Evolutionary conservation across 2,797 vertebrate genomes (phyloP), one percentile per base, ranked within the genome.

Genomic region (Pelochelys cantorii): DNA sequence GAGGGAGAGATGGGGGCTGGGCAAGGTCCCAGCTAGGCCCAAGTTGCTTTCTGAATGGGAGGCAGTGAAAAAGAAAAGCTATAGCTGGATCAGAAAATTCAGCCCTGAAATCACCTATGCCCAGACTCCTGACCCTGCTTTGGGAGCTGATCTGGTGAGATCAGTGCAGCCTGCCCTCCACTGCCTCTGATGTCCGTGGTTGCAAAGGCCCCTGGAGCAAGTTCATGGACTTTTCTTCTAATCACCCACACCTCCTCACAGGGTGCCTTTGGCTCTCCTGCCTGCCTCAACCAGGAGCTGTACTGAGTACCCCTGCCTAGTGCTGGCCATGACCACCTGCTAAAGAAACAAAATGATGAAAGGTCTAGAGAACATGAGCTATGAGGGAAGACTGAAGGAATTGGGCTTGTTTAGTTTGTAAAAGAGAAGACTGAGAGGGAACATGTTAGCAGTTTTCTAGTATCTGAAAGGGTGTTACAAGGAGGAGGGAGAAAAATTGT

Each of bases 231-330:
- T 3, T 37, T 75, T 75, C 23, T 11, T 27, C 42, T 42, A 48
- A 29, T 15, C 42, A 52, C 13, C 74, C 42, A 7, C 37, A 77
- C 23, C 8, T 29, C 14, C 5, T 29, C 13, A 29, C 42, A 52
- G 14, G 74, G 25, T 0, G 13, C 74, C 25, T 77, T 77, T 48
- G 15, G 23, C 4, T 27, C 42, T 52, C 23, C 13, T 52, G 13
- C 74, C 7, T 77, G 74, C 42, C 23, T 27, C 74, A 25, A 4
- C 11, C 25, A 4, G 12, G 71, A 48, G 37, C 31, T 29, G 18
- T 3, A 3, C 75, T 0, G 3, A 54, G 55, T 60, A 68, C 31
- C 54, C 71, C 0, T 11, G 3, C 22, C n/a, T 14, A 4, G 22
- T 56, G 55, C 34, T 56, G 85, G n/a, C 65, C 5, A 2, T 3